A percentile compares a stretch with the other conserved stretches of the same genome.
Evolutionary conservation across 2,797 vertebrate species (phyloP).

Genomic region (Myripristis jacobus): DNA sequence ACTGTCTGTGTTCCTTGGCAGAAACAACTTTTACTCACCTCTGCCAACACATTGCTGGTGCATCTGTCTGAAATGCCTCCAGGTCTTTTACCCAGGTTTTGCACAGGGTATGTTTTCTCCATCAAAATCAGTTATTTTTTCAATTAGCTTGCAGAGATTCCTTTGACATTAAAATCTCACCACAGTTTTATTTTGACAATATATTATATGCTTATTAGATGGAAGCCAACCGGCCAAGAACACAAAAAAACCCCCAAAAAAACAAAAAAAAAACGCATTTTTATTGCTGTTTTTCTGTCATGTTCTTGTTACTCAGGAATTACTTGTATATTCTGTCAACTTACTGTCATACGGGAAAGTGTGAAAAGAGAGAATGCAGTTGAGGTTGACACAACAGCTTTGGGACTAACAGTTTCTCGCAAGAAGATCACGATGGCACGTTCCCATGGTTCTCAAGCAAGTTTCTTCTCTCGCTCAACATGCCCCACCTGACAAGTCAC

Average conservation of each 20-base stretch:
- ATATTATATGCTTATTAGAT: conserved; percentile 10
- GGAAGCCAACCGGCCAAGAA: conserved; percentile 24
- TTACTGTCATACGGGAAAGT: conserved; percentile 9
- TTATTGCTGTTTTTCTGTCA: conserved; percentile 6
- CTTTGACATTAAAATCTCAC: conserved; percentile 27
- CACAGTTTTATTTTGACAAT: conserved; percentile 36
- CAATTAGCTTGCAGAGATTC: conserved; percentile 26
- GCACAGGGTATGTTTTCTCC: conserved; percentile 5
- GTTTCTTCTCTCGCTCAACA: not conserved
- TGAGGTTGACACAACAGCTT: conserved; percentile 16
- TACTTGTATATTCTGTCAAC: conserved; percentile 9
- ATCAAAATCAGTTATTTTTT: conserved; percentile 40
- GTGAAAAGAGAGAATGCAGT: conserved; percentile 19
- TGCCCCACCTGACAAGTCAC: not conserved
- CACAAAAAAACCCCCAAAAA: conserved; percentile 17
- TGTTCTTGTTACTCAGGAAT: not conserved
- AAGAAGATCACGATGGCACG: conserved; percentile 1
- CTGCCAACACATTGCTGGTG: conserved; percentile 44
- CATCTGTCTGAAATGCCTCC: conserved; percentile 40
- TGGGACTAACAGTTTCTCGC: conserved; percentile 6
- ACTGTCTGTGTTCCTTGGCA: conserved; percentile 47
- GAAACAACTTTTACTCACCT: conserved; percentile 38
- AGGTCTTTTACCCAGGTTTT: conserved; percentile 4
- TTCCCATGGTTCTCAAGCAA: conserved; percentile 3
- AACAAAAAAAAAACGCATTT: too few species aligned